Evolutionary conservation across 2,113 vertebrate species (phyloP), one percentile per base, ranked within the genome.

Genomic region (Plecotus auritus): DNA sequence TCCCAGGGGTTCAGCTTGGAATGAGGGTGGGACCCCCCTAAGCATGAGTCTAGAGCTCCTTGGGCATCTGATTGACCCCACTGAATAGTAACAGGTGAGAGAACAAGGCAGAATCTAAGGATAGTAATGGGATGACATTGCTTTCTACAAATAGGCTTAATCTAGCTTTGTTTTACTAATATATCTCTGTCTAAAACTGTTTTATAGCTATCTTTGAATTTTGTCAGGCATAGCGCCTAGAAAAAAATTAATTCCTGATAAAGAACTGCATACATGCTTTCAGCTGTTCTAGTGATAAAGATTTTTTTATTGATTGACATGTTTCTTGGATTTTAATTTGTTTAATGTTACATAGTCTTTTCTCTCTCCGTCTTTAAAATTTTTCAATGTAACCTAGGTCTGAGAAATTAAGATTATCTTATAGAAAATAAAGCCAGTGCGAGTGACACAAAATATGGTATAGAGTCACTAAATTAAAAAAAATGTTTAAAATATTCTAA

Each of bases 391-490:
- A 61, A 59, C 6, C 47, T 69, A 70, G 1, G 12, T 30, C 22
- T 77, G 54, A 77, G n/a, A 92, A 94, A 94, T 91, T 80, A 90
- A 88, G 37, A 45, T 40, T 40, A n/a, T 73, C 35, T 37, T 61
- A 2, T 49, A 64, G 49, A 72, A 96, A 77, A 45, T 91, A 49
- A 95, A 82, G 14, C 4, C 13, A 40, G 4, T 54, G 49, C 2
- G 54, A 90, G 11, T 84, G 54, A 90, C 1, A 42, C 49, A 80
- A 92, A 90, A 64, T 56, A 76, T 85, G 35, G 9, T 61, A 81
- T 61, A 76, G 12, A 67, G 18, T 95, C 30, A n/a, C 12, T 95
- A 51, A n/a, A 8, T 45, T 45, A 70, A n/a, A 23, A 20, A 22
- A 80, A 80, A 87, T 88, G 4, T 26, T 94, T 83, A 76, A 90